These are phyloP conservation scores for Rattus norvegicus DNA, from an alignment of 2,113 vertebrate species.

Conservation along the genomic window DNA sequence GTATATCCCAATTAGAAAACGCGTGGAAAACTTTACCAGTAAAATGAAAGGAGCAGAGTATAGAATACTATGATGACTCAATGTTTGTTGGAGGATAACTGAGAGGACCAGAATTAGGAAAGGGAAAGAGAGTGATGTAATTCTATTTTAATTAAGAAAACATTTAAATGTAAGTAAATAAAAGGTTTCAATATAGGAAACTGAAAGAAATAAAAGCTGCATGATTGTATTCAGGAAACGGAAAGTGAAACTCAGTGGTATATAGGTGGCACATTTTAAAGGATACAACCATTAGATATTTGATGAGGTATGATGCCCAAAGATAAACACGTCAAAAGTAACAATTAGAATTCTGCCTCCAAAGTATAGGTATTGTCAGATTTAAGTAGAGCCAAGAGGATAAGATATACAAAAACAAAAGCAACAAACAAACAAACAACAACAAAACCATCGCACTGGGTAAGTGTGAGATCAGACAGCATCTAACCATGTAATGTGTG, in stretches of 20 bases:
- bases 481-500: background rate
- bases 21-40: background rate
- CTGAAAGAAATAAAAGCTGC: background rate
- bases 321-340: background rate
- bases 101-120: background rate
- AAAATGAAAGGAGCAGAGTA: background rate
- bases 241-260: background rate
- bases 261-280: background rate
- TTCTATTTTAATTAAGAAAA: background rate
- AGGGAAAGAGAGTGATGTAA: background rate
- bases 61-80: background rate
- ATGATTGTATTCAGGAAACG: background rate
- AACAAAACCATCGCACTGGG: background rate
- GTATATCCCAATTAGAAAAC: background rate
- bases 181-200: background rate
- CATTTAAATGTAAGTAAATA: background rate
- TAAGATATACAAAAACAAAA: background rate
- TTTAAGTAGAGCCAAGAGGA: background rate
- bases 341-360: background rate
- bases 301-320: background rate
- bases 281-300: background rate
- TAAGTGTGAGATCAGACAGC: background rate
- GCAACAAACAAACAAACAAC: too few species aligned
- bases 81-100: background rate
- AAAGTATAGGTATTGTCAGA: background rate